Base-by-base conservation (phyloP, 2,888 invertebrate genomes). In the Drosophila fungiperda region DNA sequence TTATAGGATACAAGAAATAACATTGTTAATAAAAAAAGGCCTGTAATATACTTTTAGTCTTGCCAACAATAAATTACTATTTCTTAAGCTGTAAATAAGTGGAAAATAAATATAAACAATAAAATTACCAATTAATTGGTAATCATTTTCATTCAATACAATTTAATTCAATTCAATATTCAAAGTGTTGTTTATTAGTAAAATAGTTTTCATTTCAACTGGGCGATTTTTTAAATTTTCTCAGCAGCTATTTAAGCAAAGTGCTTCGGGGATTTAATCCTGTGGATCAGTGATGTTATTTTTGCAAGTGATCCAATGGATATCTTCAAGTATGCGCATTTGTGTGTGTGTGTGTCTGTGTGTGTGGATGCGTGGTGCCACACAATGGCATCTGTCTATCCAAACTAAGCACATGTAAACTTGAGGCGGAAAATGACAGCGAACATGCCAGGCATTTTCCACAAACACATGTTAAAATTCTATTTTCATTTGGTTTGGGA, bases 381-480 rank as follows among this genome's bases (percentile, higher is more conserved):
- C 62, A 62, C 61, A 75, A 64, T 75, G 67, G 80, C 80, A 85
- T 80, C 69, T 75, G 78, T 85, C 88, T 58, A 72, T 80, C 86
- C 68, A 23, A 26, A 50, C 53, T 40, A 50, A 60, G 70, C 72
- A 65, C 62, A 54, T 88, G 87, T 88, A 76, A 76, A 88, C 64
- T 76, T 76, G 76, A 68, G 68, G 65, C 87, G 53, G 79, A 80
- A 75, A 80, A 75, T 87, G 85, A 82, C 82, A 83, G 80, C 45
- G 67, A 78, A 87, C 88, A 83, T 80, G 88, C 88, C 83, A 65
- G 82, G 73, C 75, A 85, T 85, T 82, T 83, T 72, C 82, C 73
- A 69, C 82, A 80, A 76, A 87, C 85, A 87, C 75, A 82, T 84
- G 87, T 89, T 89, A 63, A 38, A 71, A 68, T 82, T 87, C 84